phyloP scores from a whole-genome alignment of 2,113 vertebrate species.

The Campylorhamphus procurvoides region DNA sequence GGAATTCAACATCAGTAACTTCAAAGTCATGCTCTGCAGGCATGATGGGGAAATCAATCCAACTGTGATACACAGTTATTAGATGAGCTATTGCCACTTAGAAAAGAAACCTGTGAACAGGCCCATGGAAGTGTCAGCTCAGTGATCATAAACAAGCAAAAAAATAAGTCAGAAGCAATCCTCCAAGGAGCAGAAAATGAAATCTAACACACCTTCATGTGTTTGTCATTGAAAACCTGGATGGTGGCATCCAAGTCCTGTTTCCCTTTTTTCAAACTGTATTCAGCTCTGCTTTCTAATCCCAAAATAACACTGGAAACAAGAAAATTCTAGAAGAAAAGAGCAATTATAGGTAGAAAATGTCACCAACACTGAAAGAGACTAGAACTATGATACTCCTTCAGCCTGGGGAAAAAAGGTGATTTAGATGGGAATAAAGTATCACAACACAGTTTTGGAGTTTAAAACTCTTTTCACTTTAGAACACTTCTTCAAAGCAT shows the following conservation, averaged over 20 bases:
- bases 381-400: neutral
- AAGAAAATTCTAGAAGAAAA: neutral
- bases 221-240: neutral
- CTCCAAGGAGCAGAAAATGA: neutral
- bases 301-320: neutral
- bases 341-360: neutral
- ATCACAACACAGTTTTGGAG: neutral
- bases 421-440: neutral
- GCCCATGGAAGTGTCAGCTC: neutral
- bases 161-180: neutral
- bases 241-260: neutral
- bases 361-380: neutral
- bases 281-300: neutral
- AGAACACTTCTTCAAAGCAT: neutral
- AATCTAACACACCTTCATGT: accelerated
- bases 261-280: neutral
- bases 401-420: neutral
- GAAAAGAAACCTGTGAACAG: neutral
- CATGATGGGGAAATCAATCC: neutral
- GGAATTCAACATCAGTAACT: constrained; percentile 44
- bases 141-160: neutral
- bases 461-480: neutral
- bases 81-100: constrained; percentile 1
- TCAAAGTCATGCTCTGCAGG: constrained; percentile 27
- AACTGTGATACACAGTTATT: neutral